Evolutionary conservation across 2,888 invertebrate species (phyloP).

Genomic region (Zootermopsis nevadensis): DNA sequence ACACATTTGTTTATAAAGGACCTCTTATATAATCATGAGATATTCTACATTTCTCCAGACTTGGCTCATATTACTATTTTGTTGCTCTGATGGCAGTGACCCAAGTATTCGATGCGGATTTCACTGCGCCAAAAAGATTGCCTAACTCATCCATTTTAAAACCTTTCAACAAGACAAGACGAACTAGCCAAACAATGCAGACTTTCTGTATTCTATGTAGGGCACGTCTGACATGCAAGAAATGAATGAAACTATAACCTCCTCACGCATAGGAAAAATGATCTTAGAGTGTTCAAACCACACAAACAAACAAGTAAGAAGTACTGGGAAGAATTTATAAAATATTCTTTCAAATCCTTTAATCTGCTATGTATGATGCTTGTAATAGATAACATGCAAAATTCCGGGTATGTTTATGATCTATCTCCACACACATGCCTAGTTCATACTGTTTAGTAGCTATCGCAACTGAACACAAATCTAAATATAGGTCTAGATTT

Average conservation of each 20-base stretch:
- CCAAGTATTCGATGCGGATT: slow-evolving; percentile 30
- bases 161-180: slow-evolving; percentile 17
- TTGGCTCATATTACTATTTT: background rate
- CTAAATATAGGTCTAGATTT: too few species aligned
- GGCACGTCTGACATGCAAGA: background rate
- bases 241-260: background rate
- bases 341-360: too few species aligned
- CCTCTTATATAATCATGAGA: too few species aligned
- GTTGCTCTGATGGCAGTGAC: slow-evolving; percentile 34
- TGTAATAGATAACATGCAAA: too few species aligned
- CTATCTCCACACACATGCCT: too few species aligned
- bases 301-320: background rate
- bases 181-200: background rate
- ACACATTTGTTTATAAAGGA: too few species aligned
- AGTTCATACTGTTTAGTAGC: too few species aligned
- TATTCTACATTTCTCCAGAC: too few species aligned
- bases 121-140: slow-evolving; percentile 34
- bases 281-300: background rate
- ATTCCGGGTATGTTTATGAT: too few species aligned
- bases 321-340: background rate
- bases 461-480: too few species aligned
- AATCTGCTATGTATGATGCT: too few species aligned
- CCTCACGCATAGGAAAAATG: background rate
- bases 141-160: background rate
- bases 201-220: background rate